A percentile compares a stretch with the other conserved stretches of the same genome.
These are phyloP conservation scores for Rhodinocichla rosea DNA, from an alignment of 2,113 vertebrate genomes.

Conservation along the genomic window DNA sequence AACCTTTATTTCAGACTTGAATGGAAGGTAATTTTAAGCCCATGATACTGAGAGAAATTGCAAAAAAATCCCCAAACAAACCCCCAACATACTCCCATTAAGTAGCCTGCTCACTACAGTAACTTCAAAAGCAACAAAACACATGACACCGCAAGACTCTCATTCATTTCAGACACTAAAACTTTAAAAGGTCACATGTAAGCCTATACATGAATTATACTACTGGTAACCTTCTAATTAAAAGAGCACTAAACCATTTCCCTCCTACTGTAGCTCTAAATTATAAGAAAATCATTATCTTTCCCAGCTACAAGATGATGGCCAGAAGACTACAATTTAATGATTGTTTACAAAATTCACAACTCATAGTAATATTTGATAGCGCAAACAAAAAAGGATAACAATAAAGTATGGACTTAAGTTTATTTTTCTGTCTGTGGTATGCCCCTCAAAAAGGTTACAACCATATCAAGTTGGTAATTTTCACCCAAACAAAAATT, in stretches of 20 bases:
- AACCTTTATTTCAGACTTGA: background rate
- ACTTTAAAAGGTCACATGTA: background rate
- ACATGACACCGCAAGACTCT: background rate
- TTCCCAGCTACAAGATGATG: background rate
- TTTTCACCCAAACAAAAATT: background rate
- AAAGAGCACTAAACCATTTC: background rate
- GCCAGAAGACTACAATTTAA: background rate
- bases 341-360: background rate
- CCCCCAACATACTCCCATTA: background rate
- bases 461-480: background rate
- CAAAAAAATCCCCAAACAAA: fast-evolving
- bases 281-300: background rate
- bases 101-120: background rate
- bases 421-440: background rate
- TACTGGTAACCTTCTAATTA: background rate
- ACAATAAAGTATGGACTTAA: background rate
- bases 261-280: background rate
- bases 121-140: background rate
- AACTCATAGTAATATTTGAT: background rate
- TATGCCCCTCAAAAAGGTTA: background rate
- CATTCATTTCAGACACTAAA: background rate
- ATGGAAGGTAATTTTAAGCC: background rate
- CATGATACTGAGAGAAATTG: background rate
- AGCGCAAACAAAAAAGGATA: background rate
- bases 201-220: background rate